A percentile compares a stretch with the other conserved stretches of the same genome.
These are phyloP conservation scores for Lineus longissimus DNA, from an alignment of 1,140 invertebrate genomes.

Conservation along the genomic window DNA sequence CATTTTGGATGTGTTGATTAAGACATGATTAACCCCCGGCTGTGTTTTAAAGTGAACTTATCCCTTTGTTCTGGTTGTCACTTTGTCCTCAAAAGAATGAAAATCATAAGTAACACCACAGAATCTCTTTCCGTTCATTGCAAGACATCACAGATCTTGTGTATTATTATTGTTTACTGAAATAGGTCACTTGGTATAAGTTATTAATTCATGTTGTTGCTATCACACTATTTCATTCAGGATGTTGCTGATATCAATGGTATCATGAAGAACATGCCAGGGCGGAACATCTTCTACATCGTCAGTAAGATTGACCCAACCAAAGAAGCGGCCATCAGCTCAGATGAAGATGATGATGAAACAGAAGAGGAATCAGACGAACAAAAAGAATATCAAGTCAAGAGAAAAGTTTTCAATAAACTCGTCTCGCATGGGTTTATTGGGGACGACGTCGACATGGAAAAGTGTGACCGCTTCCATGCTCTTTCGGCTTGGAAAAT, in stretches of 20 bases:
- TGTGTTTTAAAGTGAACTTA: no score
- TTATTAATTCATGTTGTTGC: no score
- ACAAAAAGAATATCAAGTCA: not conserved
- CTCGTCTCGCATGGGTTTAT: not conserved
- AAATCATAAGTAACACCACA: no score
- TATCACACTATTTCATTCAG: no score
- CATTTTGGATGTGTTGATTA: no score
- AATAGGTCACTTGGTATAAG: no score
- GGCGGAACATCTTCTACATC: not conserved
- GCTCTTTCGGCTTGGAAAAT: not conserved
- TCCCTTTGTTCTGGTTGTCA: no score
- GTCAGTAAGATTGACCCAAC: slow-evolving; percentile 6
- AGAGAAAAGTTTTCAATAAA: slow-evolving; percentile 2
- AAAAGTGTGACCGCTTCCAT: not conserved
- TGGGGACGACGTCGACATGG: not conserved
- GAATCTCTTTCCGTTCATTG: no score
- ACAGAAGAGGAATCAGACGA: not conserved
- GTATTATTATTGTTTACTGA: no score
- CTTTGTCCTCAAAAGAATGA: no score
- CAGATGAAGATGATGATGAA: not conserved
- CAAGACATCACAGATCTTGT: no score
- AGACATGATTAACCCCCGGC: no score
- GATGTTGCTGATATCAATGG: not conserved
- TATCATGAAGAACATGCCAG: not conserved
- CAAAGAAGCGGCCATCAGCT: not conserved